phyloP scores from a whole-genome alignment of 2,888 invertebrate genomes.

The Odontocolon sp. region DNA sequence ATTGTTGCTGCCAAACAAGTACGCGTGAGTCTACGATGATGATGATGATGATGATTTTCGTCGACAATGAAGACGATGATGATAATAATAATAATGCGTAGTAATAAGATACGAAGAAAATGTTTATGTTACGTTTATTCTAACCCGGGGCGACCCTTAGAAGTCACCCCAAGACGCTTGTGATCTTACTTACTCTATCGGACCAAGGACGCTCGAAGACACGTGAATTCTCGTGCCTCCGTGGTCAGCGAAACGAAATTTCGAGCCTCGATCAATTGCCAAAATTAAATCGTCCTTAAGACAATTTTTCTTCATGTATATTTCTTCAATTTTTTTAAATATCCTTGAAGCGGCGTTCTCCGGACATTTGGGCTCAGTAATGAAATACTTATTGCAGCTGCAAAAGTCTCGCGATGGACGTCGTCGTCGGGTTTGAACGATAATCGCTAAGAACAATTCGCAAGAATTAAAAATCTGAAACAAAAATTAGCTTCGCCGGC shows the following conservation, averaged over 20 bases:
- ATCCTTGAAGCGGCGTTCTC: constrained; percentile 65
- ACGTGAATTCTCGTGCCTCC: constrained; percentile 70
- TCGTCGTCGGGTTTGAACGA: constrained; percentile 17
- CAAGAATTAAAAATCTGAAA: constrained; percentile 7
- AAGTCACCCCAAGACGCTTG: constrained; percentile 76
- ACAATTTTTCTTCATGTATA: constrained; percentile 16
- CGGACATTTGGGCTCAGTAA: constrained; percentile 77
- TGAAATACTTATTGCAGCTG: constrained; percentile 73
- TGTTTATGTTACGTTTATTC: constrained; percentile 73
- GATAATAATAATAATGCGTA: constrained; percentile 26
- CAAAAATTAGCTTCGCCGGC: neutral
- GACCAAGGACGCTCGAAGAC: constrained; percentile 74
- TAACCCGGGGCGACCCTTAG: constrained; percentile 70
- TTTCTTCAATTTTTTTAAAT: neutral
- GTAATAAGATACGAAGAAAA: constrained; percentile 29
- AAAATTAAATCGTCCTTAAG: neutral
- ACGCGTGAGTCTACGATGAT: constrained; percentile 29
- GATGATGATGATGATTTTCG: too few relatives aligned
- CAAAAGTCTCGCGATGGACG: constrained; percentile 74
- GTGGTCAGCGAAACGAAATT: constrained; percentile 72
- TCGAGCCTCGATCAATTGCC: constrained; percentile 73
- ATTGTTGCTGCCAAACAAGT: constrained; percentile 37
- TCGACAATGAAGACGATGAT: too few relatives aligned
- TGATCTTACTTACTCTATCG: constrained; percentile 73
- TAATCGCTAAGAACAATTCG: constrained; percentile 19